Conservation (phyloP, 2,888 invertebrate genomes). For the Creontiades dilutus region DNA sequence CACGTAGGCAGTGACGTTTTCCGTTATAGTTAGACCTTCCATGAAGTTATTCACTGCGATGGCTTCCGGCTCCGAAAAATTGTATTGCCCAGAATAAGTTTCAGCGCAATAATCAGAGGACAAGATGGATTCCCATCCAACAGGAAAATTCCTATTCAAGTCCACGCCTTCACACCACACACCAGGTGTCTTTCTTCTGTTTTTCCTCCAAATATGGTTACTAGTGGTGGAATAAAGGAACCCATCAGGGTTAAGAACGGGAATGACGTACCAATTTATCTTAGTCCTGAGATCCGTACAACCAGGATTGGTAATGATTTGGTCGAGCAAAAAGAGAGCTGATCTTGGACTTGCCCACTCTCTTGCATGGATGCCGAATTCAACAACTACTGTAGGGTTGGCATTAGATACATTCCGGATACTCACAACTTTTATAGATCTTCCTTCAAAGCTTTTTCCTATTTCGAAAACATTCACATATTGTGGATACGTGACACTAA, state of each 20-base stretch:
- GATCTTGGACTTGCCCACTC: constrained; percentile 49
- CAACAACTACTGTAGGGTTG: background rate
- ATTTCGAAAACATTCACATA: background rate
- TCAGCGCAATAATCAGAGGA: background rate
- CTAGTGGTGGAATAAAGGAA: background rate
- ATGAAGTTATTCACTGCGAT: background rate
- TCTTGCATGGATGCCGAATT: constrained; percentile 47
- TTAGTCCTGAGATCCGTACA: background rate
- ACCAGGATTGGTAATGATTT: background rate
- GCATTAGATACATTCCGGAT: background rate
- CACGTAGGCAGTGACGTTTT: background rate
- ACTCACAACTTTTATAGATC: constrained; percentile 9
- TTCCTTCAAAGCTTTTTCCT: constrained; percentile 2
- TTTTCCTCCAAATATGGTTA: constrained; percentile 1
- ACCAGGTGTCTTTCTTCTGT: background rate
- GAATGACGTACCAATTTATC: constrained; percentile 51
- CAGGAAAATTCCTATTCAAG: constrained; percentile 39
- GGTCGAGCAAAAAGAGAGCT: background rate
- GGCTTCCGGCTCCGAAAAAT: constrained; percentile 26
- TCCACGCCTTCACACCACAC: constrained; percentile 2
- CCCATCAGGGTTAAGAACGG: constrained; percentile 35
- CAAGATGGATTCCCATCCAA: background rate
- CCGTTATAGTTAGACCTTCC: background rate
- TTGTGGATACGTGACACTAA: background rate
- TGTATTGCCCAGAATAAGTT: background rate